Evolutionary conservation across 2,888 invertebrate genomes (phyloP), one percentile per base, ranked within the genome.

Genomic region (Uloborus plumipes): DNA sequence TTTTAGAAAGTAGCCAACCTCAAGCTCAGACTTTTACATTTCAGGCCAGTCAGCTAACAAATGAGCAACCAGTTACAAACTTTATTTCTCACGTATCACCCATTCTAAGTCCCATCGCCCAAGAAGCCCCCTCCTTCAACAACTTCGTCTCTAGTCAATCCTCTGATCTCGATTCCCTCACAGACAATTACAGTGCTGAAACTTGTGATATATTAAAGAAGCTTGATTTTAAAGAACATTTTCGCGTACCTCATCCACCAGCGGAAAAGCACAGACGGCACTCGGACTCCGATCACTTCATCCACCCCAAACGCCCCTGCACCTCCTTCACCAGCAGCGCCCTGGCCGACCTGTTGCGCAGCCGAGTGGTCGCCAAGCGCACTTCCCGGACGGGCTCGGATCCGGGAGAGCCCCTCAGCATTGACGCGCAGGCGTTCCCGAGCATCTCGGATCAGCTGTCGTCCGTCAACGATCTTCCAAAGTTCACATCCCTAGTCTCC

Each of bases 321-420:
- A 69, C 79, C 31, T 70, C 75, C 22, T 76, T 71, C 47, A 84
- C 86, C 14, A 85, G 39, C 65, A 85, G 79, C 39, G 82, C 86
- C 16, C 67, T 87, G 65, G 85, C 92, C 15, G 92, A 93, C 82
- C 92, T 93, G 73, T 88, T 93, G 79, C 92, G 93, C 86, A 92
- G 92, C 84, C 90, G 92, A 70, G 91, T 86, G 11, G 85, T 91
- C 0, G 91, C 86, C 59, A 87, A 87, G 72, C 80, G 87, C 62
- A 85, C 86, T n/a, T 85, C 84, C 64, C 79, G 87, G 16, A 86
- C 87, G 15, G 86, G 86, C 16, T 87, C 87, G 11, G 87, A 87
- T 75, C 86, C 87, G 2, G 87, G 87, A 0, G 86, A 86, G 31
- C 72, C 80, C 6, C 49, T 80, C 2, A 71, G 70, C 16, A 20